Evolutionary conservation across 1,140 invertebrate genomes (phyloP).

Genomic region (Spodoptera frugiperda): DNA sequence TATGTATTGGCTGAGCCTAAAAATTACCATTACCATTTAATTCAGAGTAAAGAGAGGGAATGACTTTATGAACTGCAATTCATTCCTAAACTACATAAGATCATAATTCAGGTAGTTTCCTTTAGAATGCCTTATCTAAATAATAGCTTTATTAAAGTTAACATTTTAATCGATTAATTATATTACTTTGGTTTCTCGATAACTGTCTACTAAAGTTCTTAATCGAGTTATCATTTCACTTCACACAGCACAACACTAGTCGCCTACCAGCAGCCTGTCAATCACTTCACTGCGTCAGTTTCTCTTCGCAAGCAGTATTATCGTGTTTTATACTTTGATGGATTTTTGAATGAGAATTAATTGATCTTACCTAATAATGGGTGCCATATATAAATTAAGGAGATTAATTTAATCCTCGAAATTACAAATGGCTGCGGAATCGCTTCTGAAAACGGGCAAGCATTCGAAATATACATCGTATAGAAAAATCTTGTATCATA

Average conservation of each 20-base stretch:
- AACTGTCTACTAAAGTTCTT: too few species aligned
- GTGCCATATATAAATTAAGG: conserved; percentile 80
- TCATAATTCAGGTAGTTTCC: too few species aligned
- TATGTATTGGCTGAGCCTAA: too few species aligned
- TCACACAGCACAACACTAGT: conserved; percentile 15
- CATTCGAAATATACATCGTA: conserved; percentile 82
- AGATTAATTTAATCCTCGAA: conserved; percentile 73
- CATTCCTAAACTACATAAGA: too few species aligned
- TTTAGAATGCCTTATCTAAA: too few species aligned
- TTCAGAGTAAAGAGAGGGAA: too few species aligned
- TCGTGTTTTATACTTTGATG: conserved; percentile 75
- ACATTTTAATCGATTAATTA: too few species aligned
- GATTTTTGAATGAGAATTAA: conserved; percentile 80
- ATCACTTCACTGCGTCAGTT: conserved; percentile 48
- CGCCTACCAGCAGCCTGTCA: conserved; percentile 29
- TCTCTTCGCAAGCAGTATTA: conserved; percentile 51
- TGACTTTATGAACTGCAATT: too few species aligned
- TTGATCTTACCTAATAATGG: conserved; percentile 79
- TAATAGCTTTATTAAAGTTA: too few species aligned
- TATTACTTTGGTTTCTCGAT: too few species aligned
- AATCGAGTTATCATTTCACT: too few species aligned
- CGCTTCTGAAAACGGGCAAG: conserved; percentile 79
- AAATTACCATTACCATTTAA: too few species aligned
- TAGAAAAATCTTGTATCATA: conserved; percentile 85
- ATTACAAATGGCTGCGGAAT: conserved; percentile 83